Conservation (phyloP, 1,140 invertebrate species). For the Aradophagus sp. region DNA sequence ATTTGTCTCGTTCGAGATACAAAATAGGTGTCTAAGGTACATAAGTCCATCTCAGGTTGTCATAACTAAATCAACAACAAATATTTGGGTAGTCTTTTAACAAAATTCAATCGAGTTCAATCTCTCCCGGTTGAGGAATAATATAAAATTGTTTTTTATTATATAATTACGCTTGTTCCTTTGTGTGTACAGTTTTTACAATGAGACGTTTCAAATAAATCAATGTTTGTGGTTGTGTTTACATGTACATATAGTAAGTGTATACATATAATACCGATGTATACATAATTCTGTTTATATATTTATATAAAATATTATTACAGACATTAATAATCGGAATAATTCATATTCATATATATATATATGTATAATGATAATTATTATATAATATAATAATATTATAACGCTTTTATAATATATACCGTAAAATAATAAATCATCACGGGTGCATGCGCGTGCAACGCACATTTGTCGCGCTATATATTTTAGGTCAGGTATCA, state of each 20-base stretch:
- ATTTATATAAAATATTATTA: slow-evolving; percentile 63
- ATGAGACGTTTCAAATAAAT: slow-evolving; percentile 66
- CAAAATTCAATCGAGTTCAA: slow-evolving; percentile 16
- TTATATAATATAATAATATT: too few species aligned
- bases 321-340: slow-evolving; percentile 57
- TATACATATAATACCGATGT: slow-evolving; percentile 50
- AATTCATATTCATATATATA: too few species aligned
- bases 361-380: slow-evolving; percentile 51
- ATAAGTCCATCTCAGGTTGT: slow-evolving; percentile 7
- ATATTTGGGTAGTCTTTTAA: slow-evolving; percentile 9
- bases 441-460: slow-evolving; percentile 11
- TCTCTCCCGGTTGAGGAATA: slow-evolving; percentile 46
- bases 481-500: slow-evolving; percentile 70
- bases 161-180: slow-evolving; percentile 50
- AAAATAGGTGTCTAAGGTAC: slow-evolving; percentile 7
- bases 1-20: background rate
- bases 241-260: slow-evolving; percentile 49
- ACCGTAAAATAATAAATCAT: slow-evolving; percentile 32
- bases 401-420: slow-evolving; percentile 49
- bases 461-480: slow-evolving; percentile 60
- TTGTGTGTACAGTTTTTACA: slow-evolving; percentile 69
- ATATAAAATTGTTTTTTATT: slow-evolving; percentile 69
- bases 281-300: slow-evolving; percentile 51
- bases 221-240: slow-evolving; percentile 54
- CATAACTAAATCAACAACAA: too few species aligned